phyloP scores from a whole-genome alignment of 2,797 vertebrate genomes.

The Chrosomus eos region DNA sequence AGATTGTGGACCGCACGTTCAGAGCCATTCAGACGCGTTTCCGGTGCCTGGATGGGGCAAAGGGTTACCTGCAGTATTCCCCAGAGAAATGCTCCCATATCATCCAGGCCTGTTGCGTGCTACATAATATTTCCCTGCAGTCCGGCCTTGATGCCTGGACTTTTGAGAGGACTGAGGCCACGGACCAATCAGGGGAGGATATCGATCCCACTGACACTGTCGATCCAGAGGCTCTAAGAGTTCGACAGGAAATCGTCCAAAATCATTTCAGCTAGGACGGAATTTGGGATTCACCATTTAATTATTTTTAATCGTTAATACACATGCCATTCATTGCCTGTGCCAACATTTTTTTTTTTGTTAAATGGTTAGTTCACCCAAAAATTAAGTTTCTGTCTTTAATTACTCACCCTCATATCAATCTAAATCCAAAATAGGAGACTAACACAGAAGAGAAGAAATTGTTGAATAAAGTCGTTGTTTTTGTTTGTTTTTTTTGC shows the following conservation, averaged over 20 bases:
- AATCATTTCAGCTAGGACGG: conserved; percentile 84
- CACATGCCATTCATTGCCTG: background rate
- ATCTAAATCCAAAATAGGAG: background rate
- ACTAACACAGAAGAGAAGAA: too few species aligned
- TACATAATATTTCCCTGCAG: conserved; percentile 93
- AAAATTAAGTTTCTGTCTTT: background rate
- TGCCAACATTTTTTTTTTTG: background rate
- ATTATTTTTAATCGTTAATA: background rate
- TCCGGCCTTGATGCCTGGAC: conserved; percentile 92
- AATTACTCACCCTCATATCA: background rate
- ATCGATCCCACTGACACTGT: conserved; percentile 82
- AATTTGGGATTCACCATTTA: background rate
- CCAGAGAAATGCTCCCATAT: conserved; percentile 94
- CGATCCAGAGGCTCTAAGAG: conserved; percentile 84
- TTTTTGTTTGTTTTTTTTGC: too few species aligned
- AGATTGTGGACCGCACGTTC: conserved; percentile 88
- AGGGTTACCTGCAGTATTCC: conserved; percentile 93
- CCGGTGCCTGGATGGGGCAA: conserved; percentile 91
- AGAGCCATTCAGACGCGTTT: conserved; percentile 90
- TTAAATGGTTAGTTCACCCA: background rate
- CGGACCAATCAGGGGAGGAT: conserved; percentile 84
- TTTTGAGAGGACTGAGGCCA: conserved; percentile 77
- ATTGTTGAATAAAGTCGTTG: too few species aligned
- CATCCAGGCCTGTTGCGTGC: conserved; percentile 92
- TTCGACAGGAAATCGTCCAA: conserved; percentile 85